These are phyloP conservation scores for Gouania willdenowi DNA, from an alignment of 2,797 vertebrate genomes.

Conservation along the genomic window DNA sequence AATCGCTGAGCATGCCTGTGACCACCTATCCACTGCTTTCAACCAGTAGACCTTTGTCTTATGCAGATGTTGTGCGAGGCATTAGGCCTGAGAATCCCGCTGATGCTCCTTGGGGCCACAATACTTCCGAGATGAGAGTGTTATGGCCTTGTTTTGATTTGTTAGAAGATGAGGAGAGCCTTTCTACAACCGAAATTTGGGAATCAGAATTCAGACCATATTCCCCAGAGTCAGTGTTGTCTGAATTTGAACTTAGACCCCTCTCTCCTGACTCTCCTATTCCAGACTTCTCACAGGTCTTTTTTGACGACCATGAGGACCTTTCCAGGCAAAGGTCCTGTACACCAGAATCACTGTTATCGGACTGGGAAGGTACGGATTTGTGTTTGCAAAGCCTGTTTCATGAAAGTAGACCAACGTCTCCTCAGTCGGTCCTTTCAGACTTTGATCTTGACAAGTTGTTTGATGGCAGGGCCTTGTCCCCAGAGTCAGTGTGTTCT, in stretches of 20 bases:
- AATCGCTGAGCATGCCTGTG: not conserved
- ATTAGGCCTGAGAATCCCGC: not conserved
- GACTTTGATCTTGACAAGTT: conserved; percentile 1
- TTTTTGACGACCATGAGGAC: not conserved
- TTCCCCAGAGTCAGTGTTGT: conserved; percentile 5
- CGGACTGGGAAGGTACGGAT: conserved; percentile 28
- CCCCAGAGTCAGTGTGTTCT: conserved; percentile 21
- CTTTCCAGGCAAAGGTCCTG: not conserved
- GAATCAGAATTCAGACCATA: conserved; percentile 12
- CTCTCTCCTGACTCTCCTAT: too few relatives aligned
- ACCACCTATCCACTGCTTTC: not conserved
- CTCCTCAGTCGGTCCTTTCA: conserved; percentile 20
- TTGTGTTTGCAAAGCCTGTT: conserved; percentile 8
- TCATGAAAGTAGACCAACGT: conserved; percentile 12
- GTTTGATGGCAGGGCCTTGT: conserved; percentile 4
- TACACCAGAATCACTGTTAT: conserved; percentile 11
- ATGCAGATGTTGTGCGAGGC: conserved; percentile 12
- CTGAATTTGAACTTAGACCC: not conserved
- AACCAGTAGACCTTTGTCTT: not conserved
- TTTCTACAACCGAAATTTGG: not conserved
- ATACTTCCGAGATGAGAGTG: not conserved
- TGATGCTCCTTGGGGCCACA: not conserved
- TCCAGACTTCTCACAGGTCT: too few relatives aligned
- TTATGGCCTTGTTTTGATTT: not conserved
- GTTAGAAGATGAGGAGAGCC: not conserved